These are phyloP conservation scores for Drosophila mimica DNA, from an alignment of 2,888 invertebrate species.

Conservation along the genomic window DNA sequence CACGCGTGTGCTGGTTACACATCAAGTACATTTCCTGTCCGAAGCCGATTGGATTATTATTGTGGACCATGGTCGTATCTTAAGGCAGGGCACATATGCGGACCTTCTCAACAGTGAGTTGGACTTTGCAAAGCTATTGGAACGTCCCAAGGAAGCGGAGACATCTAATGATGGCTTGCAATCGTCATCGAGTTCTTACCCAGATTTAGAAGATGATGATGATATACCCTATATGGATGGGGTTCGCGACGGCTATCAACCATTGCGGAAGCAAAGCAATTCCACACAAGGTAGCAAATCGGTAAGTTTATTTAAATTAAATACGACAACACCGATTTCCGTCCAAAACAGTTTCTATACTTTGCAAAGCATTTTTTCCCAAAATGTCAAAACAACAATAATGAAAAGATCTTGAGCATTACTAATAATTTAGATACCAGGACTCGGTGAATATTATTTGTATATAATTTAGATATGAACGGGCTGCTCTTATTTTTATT, in stretches of 20 bases:
- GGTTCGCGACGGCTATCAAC: conserved; percentile 79
- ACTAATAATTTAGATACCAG: not conserved
- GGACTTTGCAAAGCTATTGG: conserved; percentile 86
- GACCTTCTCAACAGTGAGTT: conserved; percentile 86
- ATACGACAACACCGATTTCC: not conserved
- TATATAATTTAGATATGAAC: too few species aligned
- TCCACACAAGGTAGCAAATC: conserved; percentile 80
- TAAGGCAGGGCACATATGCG: conserved; percentile 85
- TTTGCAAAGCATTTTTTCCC: too few species aligned
- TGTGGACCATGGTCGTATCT: conserved; percentile 86
- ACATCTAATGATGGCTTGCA: conserved; percentile 31
- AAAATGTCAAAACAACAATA: not conserved
- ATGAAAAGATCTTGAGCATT: not conserved
- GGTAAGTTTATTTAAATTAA: conserved; percentile 43
- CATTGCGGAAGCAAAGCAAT: conserved; percentile 69
- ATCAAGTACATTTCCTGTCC: conserved; percentile 91
- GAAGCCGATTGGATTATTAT: conserved; percentile 88
- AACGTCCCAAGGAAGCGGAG: conserved; percentile 76
- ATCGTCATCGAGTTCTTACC: conserved; percentile 29
- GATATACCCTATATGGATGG: conserved; percentile 85
- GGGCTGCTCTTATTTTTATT: too few species aligned
- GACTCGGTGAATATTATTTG: not conserved
- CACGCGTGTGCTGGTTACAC: conserved; percentile 91
- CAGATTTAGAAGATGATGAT: conserved; percentile 77
- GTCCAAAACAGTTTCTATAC: not conserved